A percentile compares a stretch with the other conserved stretches of the same genome.
Evolutionary conservation across 2,113 vertebrate species (phyloP).

Genomic region (Tragelaphus buxtoni): DNA sequence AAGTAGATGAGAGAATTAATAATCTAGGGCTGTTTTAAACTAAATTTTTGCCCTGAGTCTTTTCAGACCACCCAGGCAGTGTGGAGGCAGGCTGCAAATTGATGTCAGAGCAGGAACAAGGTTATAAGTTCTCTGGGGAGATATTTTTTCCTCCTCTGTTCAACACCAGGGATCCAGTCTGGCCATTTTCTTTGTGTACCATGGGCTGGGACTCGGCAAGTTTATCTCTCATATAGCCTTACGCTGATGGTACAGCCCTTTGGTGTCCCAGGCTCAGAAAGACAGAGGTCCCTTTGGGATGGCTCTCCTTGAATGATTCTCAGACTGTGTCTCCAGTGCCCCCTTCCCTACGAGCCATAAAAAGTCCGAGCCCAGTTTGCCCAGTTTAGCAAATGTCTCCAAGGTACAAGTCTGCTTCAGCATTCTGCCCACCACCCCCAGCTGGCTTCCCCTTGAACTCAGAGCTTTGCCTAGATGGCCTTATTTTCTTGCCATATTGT

Average conservation of each 20-base stretch:
- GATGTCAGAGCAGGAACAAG: background rate
- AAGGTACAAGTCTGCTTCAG: background rate
- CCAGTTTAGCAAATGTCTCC: background rate
- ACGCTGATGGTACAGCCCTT: background rate
- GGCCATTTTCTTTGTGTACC: background rate
- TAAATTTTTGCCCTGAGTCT: background rate
- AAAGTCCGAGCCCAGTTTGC: background rate
- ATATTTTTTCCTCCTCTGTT: background rate
- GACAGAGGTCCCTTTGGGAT: background rate
- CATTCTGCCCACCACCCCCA: background rate
- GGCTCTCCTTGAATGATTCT: background rate
- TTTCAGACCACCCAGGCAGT: background rate
- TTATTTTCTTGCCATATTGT: background rate
- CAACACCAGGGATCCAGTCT: background rate
- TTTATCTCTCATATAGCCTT: background rate
- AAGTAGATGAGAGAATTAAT: background rate
- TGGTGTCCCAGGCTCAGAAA: background rate
- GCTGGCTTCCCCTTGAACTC: background rate
- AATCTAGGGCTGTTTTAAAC: background rate
- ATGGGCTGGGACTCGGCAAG: background rate
- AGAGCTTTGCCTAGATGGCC: background rate
- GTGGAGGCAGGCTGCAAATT: background rate
- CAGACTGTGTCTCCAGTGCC: background rate
- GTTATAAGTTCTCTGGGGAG: background rate
- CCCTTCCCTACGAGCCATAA: background rate